Evolutionary conservation across 2,797 vertebrate species (phyloP).

Genomic region (Ispidina picta): DNA sequence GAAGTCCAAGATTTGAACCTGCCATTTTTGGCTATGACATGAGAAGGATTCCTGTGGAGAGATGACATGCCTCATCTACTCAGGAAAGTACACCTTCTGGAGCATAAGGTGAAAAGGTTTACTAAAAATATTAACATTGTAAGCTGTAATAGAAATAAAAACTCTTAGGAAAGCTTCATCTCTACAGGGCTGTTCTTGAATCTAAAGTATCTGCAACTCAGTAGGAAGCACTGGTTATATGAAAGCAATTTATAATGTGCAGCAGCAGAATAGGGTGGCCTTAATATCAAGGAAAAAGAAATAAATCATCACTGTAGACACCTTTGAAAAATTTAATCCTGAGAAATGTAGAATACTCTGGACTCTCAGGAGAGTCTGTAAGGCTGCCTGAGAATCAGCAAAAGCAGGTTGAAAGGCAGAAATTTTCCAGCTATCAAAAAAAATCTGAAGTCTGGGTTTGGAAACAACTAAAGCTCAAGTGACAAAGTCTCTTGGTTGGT

Average conservation of each 20-base stretch:
- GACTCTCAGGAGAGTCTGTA: background rate
- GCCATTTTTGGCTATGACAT: background rate
- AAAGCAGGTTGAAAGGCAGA: background rate
- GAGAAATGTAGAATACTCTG: background rate
- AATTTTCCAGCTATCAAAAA: background rate
- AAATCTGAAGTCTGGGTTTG: background rate
- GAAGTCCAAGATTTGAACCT: slow-evolving; percentile 32
- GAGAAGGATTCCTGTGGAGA: background rate
- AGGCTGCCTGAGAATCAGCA: background rate
- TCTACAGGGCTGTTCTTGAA: background rate
- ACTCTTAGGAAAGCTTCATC: background rate
- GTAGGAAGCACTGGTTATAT: background rate
- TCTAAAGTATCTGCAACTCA: slow-evolving; percentile 2
- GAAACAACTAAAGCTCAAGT: background rate
- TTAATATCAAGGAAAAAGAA: background rate
- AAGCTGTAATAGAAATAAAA: slow-evolving; percentile 34
- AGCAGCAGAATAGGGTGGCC: background rate
- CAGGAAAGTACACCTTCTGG: slow-evolving; percentile 1
- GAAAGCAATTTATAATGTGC: background rate
- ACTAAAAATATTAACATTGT: slow-evolving; percentile 31
- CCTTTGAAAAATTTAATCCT: background rate
- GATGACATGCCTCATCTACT: slow-evolving; percentile 24
- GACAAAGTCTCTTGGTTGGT: too few species aligned
- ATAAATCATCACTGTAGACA: background rate
- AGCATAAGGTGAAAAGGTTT: slow-evolving; percentile 3